These are phyloP conservation scores for Orbicella faveolata DNA, from an alignment of 64 coral and sea anemone genomes.

Conservation along the genomic window DNA sequence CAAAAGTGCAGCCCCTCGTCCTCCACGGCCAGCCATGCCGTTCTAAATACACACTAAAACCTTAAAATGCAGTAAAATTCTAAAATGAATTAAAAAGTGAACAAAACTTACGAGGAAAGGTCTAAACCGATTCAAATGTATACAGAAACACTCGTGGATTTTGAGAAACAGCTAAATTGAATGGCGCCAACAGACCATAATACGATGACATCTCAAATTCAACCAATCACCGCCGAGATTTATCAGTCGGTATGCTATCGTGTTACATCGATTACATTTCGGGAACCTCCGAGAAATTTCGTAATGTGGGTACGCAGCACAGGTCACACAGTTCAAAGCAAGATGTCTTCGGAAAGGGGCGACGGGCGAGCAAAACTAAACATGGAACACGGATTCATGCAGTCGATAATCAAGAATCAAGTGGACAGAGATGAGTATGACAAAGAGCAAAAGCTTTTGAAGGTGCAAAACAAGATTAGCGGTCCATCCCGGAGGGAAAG, in stretches of 20 bases:
- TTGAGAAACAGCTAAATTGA: neutral
- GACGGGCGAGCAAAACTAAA: slow-evolving; percentile 50
- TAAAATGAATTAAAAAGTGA: slow-evolving; percentile 7
- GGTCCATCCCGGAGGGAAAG: slow-evolving; percentile 49
- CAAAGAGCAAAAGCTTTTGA: slow-evolving; percentile 87
- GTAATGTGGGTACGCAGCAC: neutral
- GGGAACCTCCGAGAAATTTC: neutral
- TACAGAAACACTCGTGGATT: neutral
- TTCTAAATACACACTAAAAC: slow-evolving; percentile 15
- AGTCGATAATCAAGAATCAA: slow-evolving; percentile 89
- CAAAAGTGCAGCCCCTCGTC: slow-evolving; percentile 83
- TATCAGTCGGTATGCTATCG: neutral
- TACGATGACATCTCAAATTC: neutral
- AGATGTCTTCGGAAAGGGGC: slow-evolving; percentile 4
- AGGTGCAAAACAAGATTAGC: slow-evolving; percentile 14
- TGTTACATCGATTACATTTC: slow-evolving; percentile 17
- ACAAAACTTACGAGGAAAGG: neutral
- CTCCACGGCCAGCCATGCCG: slow-evolving; percentile 85
- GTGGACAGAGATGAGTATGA: slow-evolving; percentile 94
- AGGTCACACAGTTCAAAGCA: neutral
- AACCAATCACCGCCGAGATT: slow-evolving; percentile 31
- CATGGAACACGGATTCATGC: slow-evolving; percentile 92
- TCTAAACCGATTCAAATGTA: too few relatives aligned
- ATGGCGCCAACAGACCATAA: slow-evolving; percentile 78
- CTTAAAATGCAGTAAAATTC: slow-evolving; percentile 22